Percentiles rank a stretch among this genome's conserved stretches.
Evolutionary conservation across 2,888 invertebrate genomes (phyloP).

Genomic region (Auanema sp.): DNA sequence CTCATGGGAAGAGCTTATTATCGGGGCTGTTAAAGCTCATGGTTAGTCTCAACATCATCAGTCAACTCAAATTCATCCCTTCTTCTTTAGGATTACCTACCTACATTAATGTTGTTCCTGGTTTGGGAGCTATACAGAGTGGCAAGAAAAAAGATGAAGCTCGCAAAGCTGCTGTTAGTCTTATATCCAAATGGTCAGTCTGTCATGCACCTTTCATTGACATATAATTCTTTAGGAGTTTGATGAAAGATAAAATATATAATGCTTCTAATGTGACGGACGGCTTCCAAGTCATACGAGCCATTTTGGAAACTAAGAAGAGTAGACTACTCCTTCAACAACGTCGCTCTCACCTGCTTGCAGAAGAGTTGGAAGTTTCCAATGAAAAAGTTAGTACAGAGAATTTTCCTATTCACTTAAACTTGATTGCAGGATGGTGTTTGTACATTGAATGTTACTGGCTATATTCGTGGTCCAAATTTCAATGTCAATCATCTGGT

Average conservation of each 20-base stretch:
- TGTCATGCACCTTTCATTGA: constrained; percentile 1
- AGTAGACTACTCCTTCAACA: constrained; percentile 77
- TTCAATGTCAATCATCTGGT: constrained; percentile 85
- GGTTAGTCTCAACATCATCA: constrained; percentile 21
- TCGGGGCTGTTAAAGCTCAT: constrained; percentile 52
- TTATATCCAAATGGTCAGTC: constrained; percentile 44
- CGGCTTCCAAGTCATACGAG: constrained; percentile 75
- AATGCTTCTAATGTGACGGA: constrained; percentile 74
- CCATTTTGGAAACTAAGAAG: constrained; percentile 82
- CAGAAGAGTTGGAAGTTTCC: constrained; percentile 77
- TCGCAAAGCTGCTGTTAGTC: constrained; percentile 41
- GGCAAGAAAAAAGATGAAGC: constrained; percentile 53
- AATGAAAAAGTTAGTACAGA: constrained; percentile 30
- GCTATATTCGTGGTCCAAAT: constrained; percentile 81
- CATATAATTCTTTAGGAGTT: constrained; percentile 53
- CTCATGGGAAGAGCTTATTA: constrained; percentile 44
- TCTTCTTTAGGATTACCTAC: constrained; percentile 69
- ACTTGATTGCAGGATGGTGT: constrained; percentile 23
- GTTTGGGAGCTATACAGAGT: constrained; percentile 36
- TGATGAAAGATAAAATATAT: constrained; percentile 80
- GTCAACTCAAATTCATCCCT: background rate
- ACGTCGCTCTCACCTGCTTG: constrained; percentile 80
- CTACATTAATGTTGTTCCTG: constrained; percentile 51
- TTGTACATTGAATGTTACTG: constrained; percentile 73
- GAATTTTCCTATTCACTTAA: background rate